Percentiles rank a stretch among this genome's conserved stretches.
Evolutionary conservation across 1,140 invertebrate species (phyloP).

Genomic region (Caenorhabditis latens): DNA sequence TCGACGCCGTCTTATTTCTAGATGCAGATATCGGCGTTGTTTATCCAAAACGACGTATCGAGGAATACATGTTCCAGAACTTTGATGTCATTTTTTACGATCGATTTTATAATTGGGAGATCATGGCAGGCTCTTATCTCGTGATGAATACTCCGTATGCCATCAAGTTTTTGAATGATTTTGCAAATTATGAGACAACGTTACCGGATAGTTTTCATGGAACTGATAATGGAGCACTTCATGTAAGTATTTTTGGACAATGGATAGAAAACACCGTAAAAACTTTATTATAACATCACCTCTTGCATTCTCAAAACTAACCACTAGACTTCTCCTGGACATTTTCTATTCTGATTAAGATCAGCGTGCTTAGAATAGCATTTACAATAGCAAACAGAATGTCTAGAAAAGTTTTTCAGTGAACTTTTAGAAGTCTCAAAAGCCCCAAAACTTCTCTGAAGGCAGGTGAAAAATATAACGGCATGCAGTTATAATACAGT

Average conservation of each 20-base stretch:
- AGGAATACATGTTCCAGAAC: constrained; percentile 73
- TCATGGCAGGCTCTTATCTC: constrained; percentile 72
- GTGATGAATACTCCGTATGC: constrained; percentile 71
- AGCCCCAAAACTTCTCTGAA: too few relatives aligned
- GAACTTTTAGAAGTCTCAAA: too few relatives aligned
- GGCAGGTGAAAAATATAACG: too few relatives aligned
- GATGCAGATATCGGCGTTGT: constrained; percentile 74
- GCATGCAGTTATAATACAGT: too few relatives aligned
- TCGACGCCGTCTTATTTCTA: constrained; percentile 72
- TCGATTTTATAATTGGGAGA: constrained; percentile 76
- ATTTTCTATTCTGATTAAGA: too few relatives aligned
- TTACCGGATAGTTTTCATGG: constrained; percentile 70
- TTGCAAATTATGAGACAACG: constrained; percentile 71
- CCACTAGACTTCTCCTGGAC: too few relatives aligned
- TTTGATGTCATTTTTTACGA: constrained; percentile 74
- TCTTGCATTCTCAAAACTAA: too few relatives aligned
- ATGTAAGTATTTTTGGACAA: constrained; percentile 41
- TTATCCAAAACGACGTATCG: constrained; percentile 74
- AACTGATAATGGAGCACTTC: constrained; percentile 72
- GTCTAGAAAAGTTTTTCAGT: too few relatives aligned
- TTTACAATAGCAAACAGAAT: too few relatives aligned
- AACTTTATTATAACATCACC: too few relatives aligned
- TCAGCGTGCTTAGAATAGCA: too few relatives aligned
- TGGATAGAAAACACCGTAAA: too few relatives aligned
- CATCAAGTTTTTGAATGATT: constrained; percentile 69